phyloP scores from a whole-genome alignment of 2,888 invertebrate genomes.

The Oxycera nigricornis region DNA sequence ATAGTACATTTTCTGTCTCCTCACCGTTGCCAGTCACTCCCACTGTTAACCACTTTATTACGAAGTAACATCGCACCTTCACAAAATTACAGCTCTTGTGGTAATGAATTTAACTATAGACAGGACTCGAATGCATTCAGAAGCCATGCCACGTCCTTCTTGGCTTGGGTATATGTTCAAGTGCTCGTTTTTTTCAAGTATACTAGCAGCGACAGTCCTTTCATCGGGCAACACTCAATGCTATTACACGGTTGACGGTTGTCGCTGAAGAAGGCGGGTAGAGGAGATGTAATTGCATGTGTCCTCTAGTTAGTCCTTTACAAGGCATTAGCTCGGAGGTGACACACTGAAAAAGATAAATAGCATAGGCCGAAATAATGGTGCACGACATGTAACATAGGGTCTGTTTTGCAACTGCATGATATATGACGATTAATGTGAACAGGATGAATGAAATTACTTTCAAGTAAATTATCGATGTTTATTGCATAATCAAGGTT shows the following conservation, averaged over 20 bases:
- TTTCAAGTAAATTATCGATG: too few species aligned
- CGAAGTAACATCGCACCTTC: constrained; percentile 39
- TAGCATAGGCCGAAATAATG: constrained; percentile 22
- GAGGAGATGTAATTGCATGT: constrained; percentile 17
- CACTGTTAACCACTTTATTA: constrained; percentile 25
- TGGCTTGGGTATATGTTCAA: background rate
- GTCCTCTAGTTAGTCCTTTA: background rate
- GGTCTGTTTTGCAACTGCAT: too few species aligned
- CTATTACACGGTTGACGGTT: constrained; percentile 14
- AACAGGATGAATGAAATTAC: too few species aligned
- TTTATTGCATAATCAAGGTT: too few species aligned
- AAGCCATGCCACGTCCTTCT: background rate
- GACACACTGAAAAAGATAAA: constrained; percentile 27
- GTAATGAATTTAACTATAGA: constrained; percentile 24
- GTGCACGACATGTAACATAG: too few species aligned
- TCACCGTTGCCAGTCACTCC: background rate
- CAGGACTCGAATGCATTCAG: constrained; percentile 19
- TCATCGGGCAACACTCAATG: constrained; percentile 24
- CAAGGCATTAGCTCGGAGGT: background rate
- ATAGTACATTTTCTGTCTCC: background rate
- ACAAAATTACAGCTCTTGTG: constrained; percentile 26
- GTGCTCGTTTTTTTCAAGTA: constrained; percentile 18
- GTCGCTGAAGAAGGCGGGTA: background rate
- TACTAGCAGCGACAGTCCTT: constrained; percentile 14
- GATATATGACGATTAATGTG: too few species aligned